phyloP scores from a whole-genome alignment of 2,797 vertebrate species.

The Enoplosus armatus region DNA sequence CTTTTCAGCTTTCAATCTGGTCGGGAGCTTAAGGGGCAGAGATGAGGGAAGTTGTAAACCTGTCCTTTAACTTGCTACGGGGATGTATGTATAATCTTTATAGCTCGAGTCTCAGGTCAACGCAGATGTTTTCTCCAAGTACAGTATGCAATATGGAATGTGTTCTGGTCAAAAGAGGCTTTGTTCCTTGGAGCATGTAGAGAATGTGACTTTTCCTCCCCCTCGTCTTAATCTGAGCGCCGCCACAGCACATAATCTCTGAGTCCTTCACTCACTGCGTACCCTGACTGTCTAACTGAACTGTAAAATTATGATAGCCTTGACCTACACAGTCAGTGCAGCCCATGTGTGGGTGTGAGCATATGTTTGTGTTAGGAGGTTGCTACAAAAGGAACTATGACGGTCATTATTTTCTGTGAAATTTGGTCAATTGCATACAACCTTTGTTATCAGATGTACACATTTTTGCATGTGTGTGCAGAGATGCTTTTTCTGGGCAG shows the following conservation, averaged over 20 bases:
- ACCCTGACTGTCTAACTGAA: conserved; percentile 28
- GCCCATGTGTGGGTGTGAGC: conserved; percentile 13
- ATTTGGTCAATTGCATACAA: background rate
- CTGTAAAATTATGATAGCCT: conserved; percentile 43
- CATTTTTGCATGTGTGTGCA: background rate
- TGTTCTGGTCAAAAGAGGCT: conserved; percentile 67
- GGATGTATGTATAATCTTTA: conserved; percentile 13
- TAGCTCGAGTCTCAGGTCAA: conserved; percentile 31
- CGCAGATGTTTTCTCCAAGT: conserved; percentile 27
- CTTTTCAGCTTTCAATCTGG: conserved; percentile 16
- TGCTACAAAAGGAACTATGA: background rate
- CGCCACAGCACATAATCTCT: conserved; percentile 57
- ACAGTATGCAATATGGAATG: conserved; percentile 67
- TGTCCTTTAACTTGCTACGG: background rate
- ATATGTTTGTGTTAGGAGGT: conserved; percentile 6
- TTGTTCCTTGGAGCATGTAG: conserved; percentile 69
- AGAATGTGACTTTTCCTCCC: conserved; percentile 72
- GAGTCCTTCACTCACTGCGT: conserved; percentile 29
- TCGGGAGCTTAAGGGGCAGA: background rate
- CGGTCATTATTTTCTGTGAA: background rate
- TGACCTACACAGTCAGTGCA: conserved; percentile 33
- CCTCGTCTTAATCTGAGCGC: conserved; percentile 64
- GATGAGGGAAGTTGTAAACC: background rate
- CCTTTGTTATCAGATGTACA: background rate
- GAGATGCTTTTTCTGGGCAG: background rate